Conservation (phyloP, 1,140 invertebrate species). For the Alviniconcha marisindica region DNA sequence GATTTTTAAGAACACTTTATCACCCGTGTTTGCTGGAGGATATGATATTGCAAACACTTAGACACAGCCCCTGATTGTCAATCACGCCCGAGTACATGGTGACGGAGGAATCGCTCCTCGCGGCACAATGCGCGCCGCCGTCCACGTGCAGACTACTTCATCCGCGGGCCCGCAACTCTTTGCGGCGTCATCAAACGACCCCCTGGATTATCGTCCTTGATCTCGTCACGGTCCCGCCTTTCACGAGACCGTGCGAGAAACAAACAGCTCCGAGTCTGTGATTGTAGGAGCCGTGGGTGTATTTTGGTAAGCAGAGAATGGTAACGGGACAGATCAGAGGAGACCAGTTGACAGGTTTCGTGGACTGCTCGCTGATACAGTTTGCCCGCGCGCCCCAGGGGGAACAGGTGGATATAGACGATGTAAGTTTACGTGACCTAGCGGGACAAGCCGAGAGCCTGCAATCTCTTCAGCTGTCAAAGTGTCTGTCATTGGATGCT, state of each 20-base stretch:
- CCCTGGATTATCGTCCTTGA: slow-evolving; percentile 11
- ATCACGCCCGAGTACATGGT: background rate
- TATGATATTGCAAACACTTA: slow-evolving; percentile 5
- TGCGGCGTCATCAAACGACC: background rate
- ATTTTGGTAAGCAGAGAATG: background rate
- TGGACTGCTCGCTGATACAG: too few species aligned
- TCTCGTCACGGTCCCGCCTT: background rate
- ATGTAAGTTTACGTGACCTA: too few species aligned
- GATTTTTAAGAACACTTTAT: slow-evolving; percentile 7
- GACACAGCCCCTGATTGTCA: background rate
- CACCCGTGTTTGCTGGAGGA: slow-evolving; percentile 3
- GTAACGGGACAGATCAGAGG: slow-evolving; percentile 22
- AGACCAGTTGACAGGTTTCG: background rate
- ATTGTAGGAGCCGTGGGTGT: background rate
- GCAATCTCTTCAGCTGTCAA: too few species aligned
- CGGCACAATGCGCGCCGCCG: background rate
- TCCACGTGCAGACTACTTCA: background rate
- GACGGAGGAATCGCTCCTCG: background rate
- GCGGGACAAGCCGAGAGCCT: too few species aligned
- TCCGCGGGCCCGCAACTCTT: background rate
- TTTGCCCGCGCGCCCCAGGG: too few species aligned
- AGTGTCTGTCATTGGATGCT: too few species aligned
- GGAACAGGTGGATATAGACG: too few species aligned
- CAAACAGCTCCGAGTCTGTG: background rate
- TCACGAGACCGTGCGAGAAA: slow-evolving; percentile 30